A percentile compares a stretch with the other conserved stretches of the same genome.
Evolutionary conservation across 2,888 invertebrate species (phyloP).

Genomic region (Ichneumoninae sp.): DNA sequence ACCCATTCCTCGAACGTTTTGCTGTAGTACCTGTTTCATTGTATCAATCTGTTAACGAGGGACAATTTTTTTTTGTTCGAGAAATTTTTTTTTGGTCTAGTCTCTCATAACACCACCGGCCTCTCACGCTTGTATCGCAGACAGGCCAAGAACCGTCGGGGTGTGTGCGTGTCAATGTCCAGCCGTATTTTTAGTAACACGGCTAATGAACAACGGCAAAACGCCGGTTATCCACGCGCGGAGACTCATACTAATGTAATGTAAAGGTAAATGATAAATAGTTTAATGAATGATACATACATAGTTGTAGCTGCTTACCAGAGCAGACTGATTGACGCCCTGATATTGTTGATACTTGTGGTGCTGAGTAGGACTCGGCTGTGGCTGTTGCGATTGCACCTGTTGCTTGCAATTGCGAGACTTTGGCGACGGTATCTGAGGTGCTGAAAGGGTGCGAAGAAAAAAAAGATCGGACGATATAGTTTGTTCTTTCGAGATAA

Average conservation of each 20-base stretch:
- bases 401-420: constrained; percentile 86
- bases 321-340: constrained; percentile 84
- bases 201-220: constrained; percentile 29
- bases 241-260: constrained; percentile 42
- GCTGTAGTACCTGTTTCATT: constrained; percentile 76
- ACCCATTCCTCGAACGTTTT: constrained; percentile 83
- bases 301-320: constrained; percentile 83
- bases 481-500: neutral
- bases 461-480: neutral
- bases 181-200: constrained; percentile 15
- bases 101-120: constrained; percentile 22
- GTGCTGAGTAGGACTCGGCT: constrained; percentile 86
- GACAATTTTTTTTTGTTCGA: neutral
- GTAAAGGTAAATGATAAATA: constrained; percentile 69
- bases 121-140: constrained; percentile 38
- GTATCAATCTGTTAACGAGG: constrained; percentile 19
- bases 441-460: constrained; percentile 78
- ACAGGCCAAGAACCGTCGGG: constrained; percentile 12
- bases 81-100: neutral
- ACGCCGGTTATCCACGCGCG: constrained; percentile 18
- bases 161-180: neutral
- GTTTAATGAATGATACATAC: constrained; percentile 83
- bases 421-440: constrained; percentile 87
- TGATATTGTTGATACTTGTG: constrained; percentile 86
- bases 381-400: constrained; percentile 84